These are phyloP conservation scores for Allenopithecus nigroviridis DNA, from an alignment of 2,797 vertebrate genomes.

Conservation along the genomic window DNA sequence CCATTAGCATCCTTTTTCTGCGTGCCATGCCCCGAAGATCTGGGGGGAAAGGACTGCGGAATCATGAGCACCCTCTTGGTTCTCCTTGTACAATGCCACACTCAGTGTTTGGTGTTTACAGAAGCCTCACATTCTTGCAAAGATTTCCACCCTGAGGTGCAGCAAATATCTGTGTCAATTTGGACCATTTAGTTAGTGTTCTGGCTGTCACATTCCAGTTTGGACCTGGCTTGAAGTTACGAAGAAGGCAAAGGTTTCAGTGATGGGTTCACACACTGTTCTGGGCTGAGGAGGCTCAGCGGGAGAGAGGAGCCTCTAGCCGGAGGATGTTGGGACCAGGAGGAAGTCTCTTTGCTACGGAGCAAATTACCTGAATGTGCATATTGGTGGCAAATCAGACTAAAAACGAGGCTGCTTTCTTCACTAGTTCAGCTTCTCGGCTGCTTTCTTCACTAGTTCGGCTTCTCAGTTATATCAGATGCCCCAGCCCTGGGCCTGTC, in stretches of 20 bases:
- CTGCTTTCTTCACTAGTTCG: background rate
- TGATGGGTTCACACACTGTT: rapidly evolving
- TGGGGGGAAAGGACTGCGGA: background rate
- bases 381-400: background rate
- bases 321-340: rapidly evolving
- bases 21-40: background rate
- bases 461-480: background rate
- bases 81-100: background rate
- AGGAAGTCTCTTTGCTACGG: background rate
- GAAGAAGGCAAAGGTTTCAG: background rate
- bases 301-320: background rate
- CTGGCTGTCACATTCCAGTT: background rate
- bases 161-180: background rate
- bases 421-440: background rate
- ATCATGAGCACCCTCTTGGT: background rate
- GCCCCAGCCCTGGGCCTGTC: background rate
- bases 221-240: background rate
- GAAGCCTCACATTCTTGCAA: background rate
- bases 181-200: background rate
- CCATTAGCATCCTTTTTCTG: background rate
- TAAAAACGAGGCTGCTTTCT: background rate
- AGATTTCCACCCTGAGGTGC: background rate
- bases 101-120: background rate
- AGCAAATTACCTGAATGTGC: background rate
- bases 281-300: background rate